A percentile compares a stretch with the other conserved stretches of the same genome.
phyloP scores from a whole-genome alignment of 2,888 invertebrate genomes.

The Stenurella melanura region DNA sequence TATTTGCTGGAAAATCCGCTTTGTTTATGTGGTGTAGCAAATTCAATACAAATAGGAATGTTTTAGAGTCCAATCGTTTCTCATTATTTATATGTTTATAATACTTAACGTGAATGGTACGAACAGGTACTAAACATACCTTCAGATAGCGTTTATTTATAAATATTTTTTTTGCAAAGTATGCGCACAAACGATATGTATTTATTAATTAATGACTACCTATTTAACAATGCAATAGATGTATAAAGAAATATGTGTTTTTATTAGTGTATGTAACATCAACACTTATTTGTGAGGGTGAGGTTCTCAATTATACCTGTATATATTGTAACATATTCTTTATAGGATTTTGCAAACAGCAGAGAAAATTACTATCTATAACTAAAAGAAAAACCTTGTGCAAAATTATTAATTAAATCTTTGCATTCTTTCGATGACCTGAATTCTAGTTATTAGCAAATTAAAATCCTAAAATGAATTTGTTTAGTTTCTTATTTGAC shows the following conservation, averaged over 20 bases:
- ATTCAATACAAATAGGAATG: slow-evolving; percentile 26
- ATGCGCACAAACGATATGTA: slow-evolving; percentile 7
- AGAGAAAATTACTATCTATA: no score
- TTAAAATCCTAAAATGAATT: no score
- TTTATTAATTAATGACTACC: not conserved
- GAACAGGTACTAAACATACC: slow-evolving; percentile 33
- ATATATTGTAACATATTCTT: no score
- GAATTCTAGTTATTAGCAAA: no score
- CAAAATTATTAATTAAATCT: no score
- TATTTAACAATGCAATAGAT: not conserved
- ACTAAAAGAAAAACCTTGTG: no score
- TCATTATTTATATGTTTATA: slow-evolving; percentile 33
- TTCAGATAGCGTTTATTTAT: slow-evolving; percentile 22
- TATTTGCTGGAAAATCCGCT: slow-evolving; percentile 28
- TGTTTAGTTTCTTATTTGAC: no score
- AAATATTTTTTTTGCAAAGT: slow-evolving; percentile 10
- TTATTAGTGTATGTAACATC: no score
- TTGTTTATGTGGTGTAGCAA: slow-evolving; percentile 14
- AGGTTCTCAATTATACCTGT: no score
- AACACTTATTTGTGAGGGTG: no score
- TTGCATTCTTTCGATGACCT: no score
- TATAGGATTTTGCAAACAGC: no score
- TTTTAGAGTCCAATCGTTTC: slow-evolving; percentile 19
- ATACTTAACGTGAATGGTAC: slow-evolving; percentile 38
- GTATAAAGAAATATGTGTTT: not conserved